phyloP scores from a whole-genome alignment of 2,113 vertebrate species.

The Thalassoma bifasciatum region DNA sequence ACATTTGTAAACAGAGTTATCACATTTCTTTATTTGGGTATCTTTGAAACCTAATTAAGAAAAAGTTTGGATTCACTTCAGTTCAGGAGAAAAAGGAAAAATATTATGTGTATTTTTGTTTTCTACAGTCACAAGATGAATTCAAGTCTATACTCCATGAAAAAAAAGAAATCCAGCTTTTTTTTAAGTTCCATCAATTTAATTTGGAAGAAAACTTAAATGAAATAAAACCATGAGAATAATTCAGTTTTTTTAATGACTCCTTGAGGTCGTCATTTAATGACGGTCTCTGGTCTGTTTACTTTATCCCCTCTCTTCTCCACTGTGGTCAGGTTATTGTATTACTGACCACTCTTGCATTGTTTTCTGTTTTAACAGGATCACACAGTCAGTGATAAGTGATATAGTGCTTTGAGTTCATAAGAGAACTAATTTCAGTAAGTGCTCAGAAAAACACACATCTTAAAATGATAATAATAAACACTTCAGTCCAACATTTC shows the following conservation, averaged over 20 bases:
- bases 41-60: too few relatives aligned
- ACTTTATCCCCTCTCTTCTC: slow-evolving; percentile 13
- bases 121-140: slow-evolving; percentile 37
- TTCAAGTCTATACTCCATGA: slow-evolving; percentile 13
- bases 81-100: too few relatives aligned
- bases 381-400: slow-evolving; percentile 58
- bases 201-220: slow-evolving; percentile 13
- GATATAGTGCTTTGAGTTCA: slow-evolving; percentile 79
- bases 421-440: slow-evolving; percentile 67
- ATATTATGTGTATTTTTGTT: slow-evolving; percentile 5
- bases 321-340: slow-evolving; percentile 35
- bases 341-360: slow-evolving; percentile 56
- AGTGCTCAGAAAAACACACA: slow-evolving; percentile 75
- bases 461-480: slow-evolving; percentile 59
- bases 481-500: slow-evolving; percentile 46
- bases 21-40: background rate
- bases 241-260: slow-evolving; percentile 65
- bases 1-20: too few relatives aligned
- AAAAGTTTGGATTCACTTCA: too few relatives aligned
- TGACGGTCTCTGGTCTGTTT: slow-evolving; percentile 58
- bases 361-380: slow-evolving; percentile 75
- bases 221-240: slow-evolving; percentile 25
- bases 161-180: slow-evolving; percentile 51
- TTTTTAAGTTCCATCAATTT: slow-evolving; percentile 40
- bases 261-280: slow-evolving; percentile 61